Percentiles rank a stretch among this genome's conserved stretches.
These are phyloP conservation scores for Vicugna pacos DNA, from an alignment of 2,113 vertebrate species.

Conservation along the genomic window DNA sequence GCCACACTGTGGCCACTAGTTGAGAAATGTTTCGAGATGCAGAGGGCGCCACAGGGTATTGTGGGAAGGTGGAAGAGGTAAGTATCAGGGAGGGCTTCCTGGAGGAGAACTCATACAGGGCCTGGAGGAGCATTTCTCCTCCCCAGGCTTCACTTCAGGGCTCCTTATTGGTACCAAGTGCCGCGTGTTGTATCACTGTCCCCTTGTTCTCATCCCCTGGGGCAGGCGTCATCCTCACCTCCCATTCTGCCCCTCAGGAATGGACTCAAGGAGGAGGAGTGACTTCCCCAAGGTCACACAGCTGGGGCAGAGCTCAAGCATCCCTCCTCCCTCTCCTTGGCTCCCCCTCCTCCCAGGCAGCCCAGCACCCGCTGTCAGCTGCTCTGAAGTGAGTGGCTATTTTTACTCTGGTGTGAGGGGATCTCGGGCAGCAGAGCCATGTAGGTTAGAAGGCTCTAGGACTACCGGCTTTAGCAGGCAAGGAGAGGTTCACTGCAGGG, in stretches of 20 bases:
- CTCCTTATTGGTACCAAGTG: not conserved
- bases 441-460: slow-evolving; percentile 83
- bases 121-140: not conserved
- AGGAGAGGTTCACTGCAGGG: not conserved
- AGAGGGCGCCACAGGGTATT: not conserved
- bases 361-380: slow-evolving; percentile 80
- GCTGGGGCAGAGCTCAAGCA: slow-evolving; percentile 61
- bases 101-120: not conserved
- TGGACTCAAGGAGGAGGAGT: slow-evolving; percentile 17
- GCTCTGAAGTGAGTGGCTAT: slow-evolving; percentile 82
- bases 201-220: not conserved
- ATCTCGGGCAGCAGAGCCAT: slow-evolving; percentile 77
- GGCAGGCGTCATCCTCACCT: not conserved
- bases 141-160: not conserved
- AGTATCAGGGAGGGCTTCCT: not conserved
- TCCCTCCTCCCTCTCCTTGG: not conserved
- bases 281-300: slow-evolving; percentile 80
- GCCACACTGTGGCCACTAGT: not conserved
- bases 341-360: slow-evolving; percentile 73
- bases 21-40: not conserved
- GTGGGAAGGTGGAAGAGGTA: not conserved
- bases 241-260: not conserved
- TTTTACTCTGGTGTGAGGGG: slow-evolving; percentile 81
- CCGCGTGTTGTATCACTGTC: not conserved
- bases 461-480: slow-evolving; percentile 23